Evolutionary conservation across 2,888 invertebrate genomes (phyloP), one percentile per base, ranked within the genome.

Genomic region (Pyrgus malvae): DNA sequence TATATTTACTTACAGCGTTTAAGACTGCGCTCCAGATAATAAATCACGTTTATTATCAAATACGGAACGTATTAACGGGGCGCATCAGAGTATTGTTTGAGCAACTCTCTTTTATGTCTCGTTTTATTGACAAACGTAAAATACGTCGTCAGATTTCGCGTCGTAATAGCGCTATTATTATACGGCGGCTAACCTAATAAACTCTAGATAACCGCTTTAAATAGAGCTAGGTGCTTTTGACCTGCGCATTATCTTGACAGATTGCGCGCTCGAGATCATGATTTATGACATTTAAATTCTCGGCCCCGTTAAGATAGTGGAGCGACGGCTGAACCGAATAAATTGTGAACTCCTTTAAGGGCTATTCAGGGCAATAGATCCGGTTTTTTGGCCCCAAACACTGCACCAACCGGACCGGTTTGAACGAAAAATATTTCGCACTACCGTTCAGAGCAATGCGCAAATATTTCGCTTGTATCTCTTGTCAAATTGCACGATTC

Each of bases 321-420:
- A 76, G 60, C 77, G 74, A 60, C 68, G 58, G 70, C 69, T 69
- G 66, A 69, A 65, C 67, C 71, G 45, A 50, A 69, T 69, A 73
- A 74, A 80, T 76, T 76, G 74, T 74, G 73, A 29, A 3, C 74
- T 78, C 80, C 75, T 80, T 69, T 74, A 77, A 72, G 74, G 77
- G 78, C 74, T 73, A 83, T 82, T 81, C 75, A 79, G 83, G 79
- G 69, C 83, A 72, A 65, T 62, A 74, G 74, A 84, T 85, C 88
- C 86, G 84, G 87, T 85, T 80, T 68, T 35, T 35, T 16, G 71
- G 70, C 67, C 64, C 72, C 76, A 80, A 76, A 78, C 83, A 80
- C 78, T 72, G 71, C 72, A 73, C 62, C 53, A 48, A 57, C 9
- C 16, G 35, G 35, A 56, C n/a, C n/a, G n/a, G n/a, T n/a, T n/a